Evolutionary conservation across 2,113 vertebrate species (phyloP).

Genomic region (Podarcis muralis): DNA sequence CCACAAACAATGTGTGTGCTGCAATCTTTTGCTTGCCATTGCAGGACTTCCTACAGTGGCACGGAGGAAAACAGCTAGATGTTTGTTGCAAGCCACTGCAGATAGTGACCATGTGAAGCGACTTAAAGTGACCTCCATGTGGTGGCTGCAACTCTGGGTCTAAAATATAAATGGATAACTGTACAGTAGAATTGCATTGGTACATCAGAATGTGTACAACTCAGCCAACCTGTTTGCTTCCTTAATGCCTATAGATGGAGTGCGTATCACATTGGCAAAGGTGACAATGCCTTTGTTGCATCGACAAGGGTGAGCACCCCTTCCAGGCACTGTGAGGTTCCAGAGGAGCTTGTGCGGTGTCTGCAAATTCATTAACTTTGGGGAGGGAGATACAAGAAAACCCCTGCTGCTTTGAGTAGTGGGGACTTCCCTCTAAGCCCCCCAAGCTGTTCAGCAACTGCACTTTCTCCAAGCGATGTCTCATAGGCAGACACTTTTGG

Average conservation of each 20-base stretch:
- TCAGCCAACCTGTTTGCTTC: background rate
- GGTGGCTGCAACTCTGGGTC: background rate
- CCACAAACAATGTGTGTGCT: background rate
- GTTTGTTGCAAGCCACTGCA: background rate
- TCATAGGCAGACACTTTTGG: constrained; percentile 67
- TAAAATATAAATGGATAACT: constrained; percentile 4
- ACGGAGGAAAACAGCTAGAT: background rate
- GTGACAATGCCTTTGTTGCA: no score
- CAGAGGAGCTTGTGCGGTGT: background rate
- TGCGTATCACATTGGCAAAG: no score
- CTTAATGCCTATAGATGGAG: background rate
- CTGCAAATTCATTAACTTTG: background rate
- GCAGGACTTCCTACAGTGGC: background rate
- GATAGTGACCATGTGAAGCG: background rate
- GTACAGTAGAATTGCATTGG: constrained; percentile 25
- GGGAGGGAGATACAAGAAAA: background rate
- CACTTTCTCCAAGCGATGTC: constrained; percentile 71
- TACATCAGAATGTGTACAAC: background rate
- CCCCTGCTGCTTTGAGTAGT: background rate
- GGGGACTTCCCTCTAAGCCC: background rate
- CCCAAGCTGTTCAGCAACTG: constrained; percentile 63
- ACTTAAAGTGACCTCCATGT: background rate
- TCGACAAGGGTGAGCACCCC: no score
- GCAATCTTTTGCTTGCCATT: background rate
- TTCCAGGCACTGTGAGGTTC: constrained; percentile 12